A percentile compares a stretch with the other conserved stretches of the same genome.
These are phyloP conservation scores for Pangasius krempfi DNA, from an alignment of 2,797 vertebrate genomes.

Conservation along the genomic window DNA sequence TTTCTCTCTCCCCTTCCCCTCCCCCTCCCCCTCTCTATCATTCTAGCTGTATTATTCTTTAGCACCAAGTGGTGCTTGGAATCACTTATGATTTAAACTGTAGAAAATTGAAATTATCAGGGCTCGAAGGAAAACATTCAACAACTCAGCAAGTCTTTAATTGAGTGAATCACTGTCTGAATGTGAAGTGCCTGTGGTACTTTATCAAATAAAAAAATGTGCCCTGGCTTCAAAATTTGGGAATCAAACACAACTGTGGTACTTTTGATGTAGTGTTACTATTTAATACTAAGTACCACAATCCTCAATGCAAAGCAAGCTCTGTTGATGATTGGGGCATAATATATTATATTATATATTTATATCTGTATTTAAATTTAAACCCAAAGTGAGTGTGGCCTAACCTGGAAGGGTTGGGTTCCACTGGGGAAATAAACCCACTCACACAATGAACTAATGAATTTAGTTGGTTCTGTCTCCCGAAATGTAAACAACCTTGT, in stretches of 20 bases:
- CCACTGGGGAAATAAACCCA: background rate
- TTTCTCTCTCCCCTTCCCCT: background rate
- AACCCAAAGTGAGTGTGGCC: background rate
- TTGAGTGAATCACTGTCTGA: slow-evolving; percentile 11
- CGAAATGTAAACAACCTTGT: background rate
- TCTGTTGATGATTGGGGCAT: background rate
- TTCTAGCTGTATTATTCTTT: slow-evolving; percentile 16
- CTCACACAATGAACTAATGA: background rate
- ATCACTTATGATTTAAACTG: slow-evolving; percentile 31
- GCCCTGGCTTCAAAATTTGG: background rate
- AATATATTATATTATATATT: background rate
- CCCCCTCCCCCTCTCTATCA: background rate
- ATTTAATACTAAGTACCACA: background rate
- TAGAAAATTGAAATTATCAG: slow-evolving; percentile 40
- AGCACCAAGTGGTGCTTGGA: slow-evolving; percentile 20
- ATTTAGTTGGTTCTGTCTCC: background rate
- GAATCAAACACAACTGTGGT: slow-evolving; percentile 9
- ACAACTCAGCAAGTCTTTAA: slow-evolving; percentile 36
- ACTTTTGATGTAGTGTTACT: background rate
- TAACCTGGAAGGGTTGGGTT: background rate
- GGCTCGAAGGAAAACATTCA: slow-evolving; percentile 34
- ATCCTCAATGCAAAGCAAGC: background rate
- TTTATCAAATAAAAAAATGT: slow-evolving; percentile 10
- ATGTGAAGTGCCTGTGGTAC: background rate
- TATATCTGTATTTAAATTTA: background rate